Base-by-base conservation (phyloP, 2,113 vertebrate genomes). In the Saccopteryx leptura region DNA sequence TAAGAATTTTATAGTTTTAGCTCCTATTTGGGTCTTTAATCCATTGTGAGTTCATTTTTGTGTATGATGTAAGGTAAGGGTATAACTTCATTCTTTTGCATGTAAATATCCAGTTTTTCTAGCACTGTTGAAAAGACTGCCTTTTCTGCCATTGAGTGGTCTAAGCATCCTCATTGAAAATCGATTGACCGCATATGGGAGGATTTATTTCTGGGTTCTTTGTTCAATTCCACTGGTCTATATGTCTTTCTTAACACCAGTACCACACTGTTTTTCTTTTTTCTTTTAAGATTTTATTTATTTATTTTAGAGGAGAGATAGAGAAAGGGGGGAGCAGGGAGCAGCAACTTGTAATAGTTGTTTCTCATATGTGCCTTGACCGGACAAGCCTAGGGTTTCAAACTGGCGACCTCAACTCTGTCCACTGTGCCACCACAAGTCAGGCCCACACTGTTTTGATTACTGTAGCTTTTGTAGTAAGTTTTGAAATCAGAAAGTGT, bases 401-500 rank as follows among this genome's bases (percentile, higher is more conserved):
- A 39, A 39, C 39, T 39, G 39, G 39, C 39, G 39, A 39, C 39
- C 39, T 39, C 39, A 39, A 39, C 39, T 39, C 39, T 39, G 39
- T 39, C 39, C 39, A 39, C 39, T 39, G 39, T 39, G 39, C 39
- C 39, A 3, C 39, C 39, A 39, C 39, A 39, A 39, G 39, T 39
- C 39, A 39, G 39, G 39, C 39, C 2, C 52, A 23, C n/a, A 65
- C 28, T 88, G 26, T 68, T 82, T 95, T 89, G 31, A 80, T 87
- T 72, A 50, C 14, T 68, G 0, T 75, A 89, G n/a, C 46, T 82
- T 94, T 95, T 93, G 15, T 92, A 88, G 28, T 87, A 92, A 92
- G 24, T 88, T 96, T 96, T 93, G 71, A 79, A 92, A 79, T 94
- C 24, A 88, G 56, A 56, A 76, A 92, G 7, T 28, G 50, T 92